Conservation (phyloP, 2,888 invertebrate species). For the Mamestra brassicae region DNA sequence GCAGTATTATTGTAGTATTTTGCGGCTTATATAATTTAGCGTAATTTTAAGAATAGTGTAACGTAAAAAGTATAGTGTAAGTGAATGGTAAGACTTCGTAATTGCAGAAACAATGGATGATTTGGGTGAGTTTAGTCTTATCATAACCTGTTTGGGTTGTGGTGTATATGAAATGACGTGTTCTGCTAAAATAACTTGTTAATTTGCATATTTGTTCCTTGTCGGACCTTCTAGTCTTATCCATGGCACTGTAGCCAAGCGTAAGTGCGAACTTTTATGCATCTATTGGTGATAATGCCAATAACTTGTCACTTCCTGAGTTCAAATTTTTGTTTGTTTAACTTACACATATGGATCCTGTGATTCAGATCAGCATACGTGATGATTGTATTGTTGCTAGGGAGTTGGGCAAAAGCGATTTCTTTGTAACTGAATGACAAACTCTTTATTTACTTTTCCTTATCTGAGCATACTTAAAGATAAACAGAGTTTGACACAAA, state of each 20-base stretch:
- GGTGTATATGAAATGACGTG: slow-evolving; percentile 82
- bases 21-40: slow-evolving; percentile 57
- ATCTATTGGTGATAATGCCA: background rate
- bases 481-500: slow-evolving; percentile 54
- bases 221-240: slow-evolving; percentile 49
- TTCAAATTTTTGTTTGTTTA: slow-evolving; percentile 44
- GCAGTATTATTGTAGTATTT: slow-evolving; percentile 73
- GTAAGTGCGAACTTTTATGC: slow-evolving; percentile 18
- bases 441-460: slow-evolving; percentile 52
- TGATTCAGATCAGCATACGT: slow-evolving; percentile 15
- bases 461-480: slow-evolving; percentile 52
- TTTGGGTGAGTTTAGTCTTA: slow-evolving; percentile 87
- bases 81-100: slow-evolving; percentile 58
- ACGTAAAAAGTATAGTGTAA: slow-evolving; percentile 52
- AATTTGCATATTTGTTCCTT: slow-evolving; percentile 68
- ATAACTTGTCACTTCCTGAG: slow-evolving; percentile 20
- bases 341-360: slow-evolving; percentile 22
- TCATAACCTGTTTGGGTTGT: slow-evolving; percentile 87
- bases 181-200: slow-evolving; percentile 78
- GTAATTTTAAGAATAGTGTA: slow-evolving; percentile 61
- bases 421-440: slow-evolving; percentile 17
- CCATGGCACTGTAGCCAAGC: slow-evolving; percentile 23
- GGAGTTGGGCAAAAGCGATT: background rate
- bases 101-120: slow-evolving; percentile 83
- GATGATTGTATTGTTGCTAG: slow-evolving; percentile 7